Percentiles rank a stretch among this genome's conserved stretches.
These are phyloP conservation scores for Chouioia cunea DNA, from an alignment of 2,888 invertebrate species.

Conservation along the genomic window DNA sequence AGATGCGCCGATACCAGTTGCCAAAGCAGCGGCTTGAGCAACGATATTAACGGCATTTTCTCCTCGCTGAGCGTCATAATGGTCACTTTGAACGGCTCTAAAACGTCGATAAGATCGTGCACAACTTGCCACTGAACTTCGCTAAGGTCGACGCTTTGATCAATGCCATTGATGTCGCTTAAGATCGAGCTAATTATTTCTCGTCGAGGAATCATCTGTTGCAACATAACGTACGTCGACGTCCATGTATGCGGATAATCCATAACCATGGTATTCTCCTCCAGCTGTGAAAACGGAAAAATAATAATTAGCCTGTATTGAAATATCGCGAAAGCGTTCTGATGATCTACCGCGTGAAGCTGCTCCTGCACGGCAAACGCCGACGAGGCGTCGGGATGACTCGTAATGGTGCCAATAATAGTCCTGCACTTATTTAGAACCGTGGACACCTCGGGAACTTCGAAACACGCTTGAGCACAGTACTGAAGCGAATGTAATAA, in stretches of 20 bases:
- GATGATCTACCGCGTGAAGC: slow-evolving; percentile 62
- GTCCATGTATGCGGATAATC: slow-evolving; percentile 69
- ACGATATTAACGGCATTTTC: slow-evolving; percentile 69
- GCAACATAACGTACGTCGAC: slow-evolving; percentile 69
- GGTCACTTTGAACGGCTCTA: slow-evolving; percentile 70
- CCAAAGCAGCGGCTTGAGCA: slow-evolving; percentile 70
- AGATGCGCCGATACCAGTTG: slow-evolving; percentile 69
- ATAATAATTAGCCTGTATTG: neutral
- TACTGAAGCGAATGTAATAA: slow-evolving; percentile 67
- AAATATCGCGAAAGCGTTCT: slow-evolving; percentile 9
- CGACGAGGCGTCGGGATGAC: slow-evolving; percentile 61
- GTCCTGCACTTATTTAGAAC: slow-evolving; percentile 67
- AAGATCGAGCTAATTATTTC: slow-evolving; percentile 63
- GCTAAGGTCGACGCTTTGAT: slow-evolving; percentile 61
- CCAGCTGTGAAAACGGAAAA: slow-evolving; percentile 54
- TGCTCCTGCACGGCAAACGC: slow-evolving; percentile 66
- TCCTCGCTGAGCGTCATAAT: slow-evolving; percentile 70
- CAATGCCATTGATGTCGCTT: slow-evolving; percentile 62
- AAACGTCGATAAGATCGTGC: slow-evolving; percentile 67
- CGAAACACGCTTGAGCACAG: slow-evolving; percentile 67
- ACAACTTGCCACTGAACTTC: slow-evolving; percentile 68
- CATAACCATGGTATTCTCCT: slow-evolving; percentile 61
- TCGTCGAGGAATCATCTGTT: slow-evolving; percentile 64
- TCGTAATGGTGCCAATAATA: slow-evolving; percentile 64
- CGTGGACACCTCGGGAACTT: slow-evolving; percentile 62